Conservation (phyloP, 2,113 vertebrate genomes). For the Cyanoderma ruficeps region DNA sequence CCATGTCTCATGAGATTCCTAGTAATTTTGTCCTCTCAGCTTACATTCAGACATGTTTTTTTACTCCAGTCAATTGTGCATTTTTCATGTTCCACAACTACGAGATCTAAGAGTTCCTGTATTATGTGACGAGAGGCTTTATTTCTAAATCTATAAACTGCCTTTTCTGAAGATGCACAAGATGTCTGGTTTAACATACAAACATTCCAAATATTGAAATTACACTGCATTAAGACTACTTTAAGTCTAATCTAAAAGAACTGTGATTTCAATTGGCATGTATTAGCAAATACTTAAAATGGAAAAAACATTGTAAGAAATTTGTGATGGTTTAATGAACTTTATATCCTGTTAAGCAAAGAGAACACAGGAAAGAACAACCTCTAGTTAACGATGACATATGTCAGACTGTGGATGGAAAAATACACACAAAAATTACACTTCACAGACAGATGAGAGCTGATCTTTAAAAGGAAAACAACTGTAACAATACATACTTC, state of each 20-base stretch:
- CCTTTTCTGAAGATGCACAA: neutral
- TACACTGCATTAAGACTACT: neutral
- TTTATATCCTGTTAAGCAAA: neutral
- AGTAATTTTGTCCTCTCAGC: conserved; percentile 9
- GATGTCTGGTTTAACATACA: neutral
- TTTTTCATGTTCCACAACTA: neutral
- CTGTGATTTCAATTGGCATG: neutral
- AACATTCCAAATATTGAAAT: neutral
- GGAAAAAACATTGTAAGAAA: neutral
- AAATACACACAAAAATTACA: neutral
- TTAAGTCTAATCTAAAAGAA: neutral
- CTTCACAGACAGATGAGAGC: neutral
- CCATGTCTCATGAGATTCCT: neutral
- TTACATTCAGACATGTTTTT: neutral
- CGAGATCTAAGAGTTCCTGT: neutral
- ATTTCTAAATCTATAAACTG: neutral
- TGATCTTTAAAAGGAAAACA: neutral
- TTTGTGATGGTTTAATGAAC: neutral
- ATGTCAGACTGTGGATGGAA: neutral
- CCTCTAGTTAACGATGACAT: neutral
- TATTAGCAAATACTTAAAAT: neutral
- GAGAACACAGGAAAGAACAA: neutral
- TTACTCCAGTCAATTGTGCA: neutral
- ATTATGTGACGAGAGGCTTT: neutral
- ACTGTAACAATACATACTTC: neutral